phyloP scores from a whole-genome alignment of 2,113 vertebrate genomes.

The Chloropsis cyanopogon region DNA sequence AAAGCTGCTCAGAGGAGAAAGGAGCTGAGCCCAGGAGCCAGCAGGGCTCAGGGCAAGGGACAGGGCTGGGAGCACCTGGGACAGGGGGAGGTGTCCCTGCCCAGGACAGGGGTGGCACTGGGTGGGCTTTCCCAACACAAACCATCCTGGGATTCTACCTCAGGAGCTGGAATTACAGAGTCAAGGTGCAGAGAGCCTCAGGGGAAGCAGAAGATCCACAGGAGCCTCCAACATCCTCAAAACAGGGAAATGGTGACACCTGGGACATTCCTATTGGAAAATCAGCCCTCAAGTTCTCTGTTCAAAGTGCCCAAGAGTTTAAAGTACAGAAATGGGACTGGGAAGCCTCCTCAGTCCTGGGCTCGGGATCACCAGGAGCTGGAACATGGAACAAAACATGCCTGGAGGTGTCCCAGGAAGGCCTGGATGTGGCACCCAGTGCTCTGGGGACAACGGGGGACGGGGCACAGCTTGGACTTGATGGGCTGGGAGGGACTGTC shows the following conservation, averaged over 20 bases:
- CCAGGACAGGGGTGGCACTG: no score
- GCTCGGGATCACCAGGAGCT: not conserved
- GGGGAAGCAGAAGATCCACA: not conserved
- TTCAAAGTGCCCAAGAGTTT: not conserved
- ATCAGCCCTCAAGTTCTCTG: not conserved
- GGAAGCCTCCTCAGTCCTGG: not conserved
- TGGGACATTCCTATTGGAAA: not conserved
- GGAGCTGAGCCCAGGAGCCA: not conserved
- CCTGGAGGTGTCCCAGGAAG: not conserved
- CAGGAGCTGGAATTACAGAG: not conserved
- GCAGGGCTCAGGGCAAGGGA: not conserved
- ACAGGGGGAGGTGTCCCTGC: not conserved
- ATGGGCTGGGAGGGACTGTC: not conserved
- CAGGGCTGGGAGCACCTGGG: not conserved
- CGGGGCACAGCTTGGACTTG: rapidly evolving
- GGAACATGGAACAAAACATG: not conserved
- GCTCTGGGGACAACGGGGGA: not conserved
- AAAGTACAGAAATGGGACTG: rapidly evolving
- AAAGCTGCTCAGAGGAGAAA: not conserved
- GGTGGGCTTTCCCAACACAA: not conserved
- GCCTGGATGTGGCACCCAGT: not conserved
- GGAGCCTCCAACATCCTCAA: not conserved
- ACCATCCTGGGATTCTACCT: rapidly evolving
- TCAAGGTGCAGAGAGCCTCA: not conserved
- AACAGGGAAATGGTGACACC: not conserved